Percentiles rank a stretch among this genome's conserved stretches.
Conservation (phyloP, 2,888 invertebrate genomes). For the Andricus curvator region DNA sequence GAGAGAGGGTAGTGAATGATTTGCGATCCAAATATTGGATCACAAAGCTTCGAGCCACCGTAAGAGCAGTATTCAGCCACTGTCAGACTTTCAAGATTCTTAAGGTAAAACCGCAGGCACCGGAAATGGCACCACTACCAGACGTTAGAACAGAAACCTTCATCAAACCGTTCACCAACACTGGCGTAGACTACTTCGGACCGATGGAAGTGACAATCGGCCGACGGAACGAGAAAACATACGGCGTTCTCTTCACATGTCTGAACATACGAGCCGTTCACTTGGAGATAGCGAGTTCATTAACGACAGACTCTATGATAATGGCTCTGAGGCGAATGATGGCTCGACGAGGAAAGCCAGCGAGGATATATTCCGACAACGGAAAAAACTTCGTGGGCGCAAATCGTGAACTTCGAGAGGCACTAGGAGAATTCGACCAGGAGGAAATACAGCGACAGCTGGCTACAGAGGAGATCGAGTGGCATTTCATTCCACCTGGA, state of each 20-base stretch:
- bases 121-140: neutral
- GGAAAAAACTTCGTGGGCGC: constrained; percentile 45
- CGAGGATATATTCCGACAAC: constrained; percentile 41
- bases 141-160: neutral
- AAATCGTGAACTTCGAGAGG: neutral
- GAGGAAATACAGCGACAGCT: neutral
- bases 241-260: neutral
- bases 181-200: neutral
- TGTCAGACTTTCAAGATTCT: neutral
- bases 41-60: neutral
- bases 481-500: neutral
- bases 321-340: constrained; percentile 40
- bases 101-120: neutral
- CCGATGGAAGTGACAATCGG: too few species aligned
- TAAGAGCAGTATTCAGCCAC: neutral
- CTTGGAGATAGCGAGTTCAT: neutral
- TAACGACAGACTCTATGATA: neutral
- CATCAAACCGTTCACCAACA: neutral
- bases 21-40: neutral
- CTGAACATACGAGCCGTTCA: neutral
- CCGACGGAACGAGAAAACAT: too few species aligned
- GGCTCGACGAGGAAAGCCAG: constrained; percentile 44
- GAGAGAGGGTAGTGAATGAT: neutral
- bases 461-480: neutral
- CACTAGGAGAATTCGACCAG: neutral